A percentile compares a stretch with the other conserved stretches of the same genome.
These are phyloP conservation scores for Lepidochitona cinerea DNA, from an alignment of 2,888 invertebrate genomes.

Conservation along the genomic window DNA sequence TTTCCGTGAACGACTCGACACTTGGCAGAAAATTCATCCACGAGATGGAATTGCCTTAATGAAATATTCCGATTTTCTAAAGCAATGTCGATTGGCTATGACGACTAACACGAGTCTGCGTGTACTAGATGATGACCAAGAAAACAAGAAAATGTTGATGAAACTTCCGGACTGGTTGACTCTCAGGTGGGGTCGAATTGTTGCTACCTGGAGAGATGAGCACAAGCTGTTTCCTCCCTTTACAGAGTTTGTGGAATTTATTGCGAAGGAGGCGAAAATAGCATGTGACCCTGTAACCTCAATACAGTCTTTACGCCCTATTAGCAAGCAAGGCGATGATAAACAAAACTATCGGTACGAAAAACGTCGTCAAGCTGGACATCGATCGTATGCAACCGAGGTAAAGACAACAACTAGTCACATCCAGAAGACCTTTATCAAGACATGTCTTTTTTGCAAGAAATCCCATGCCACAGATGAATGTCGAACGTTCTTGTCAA, in stretches of 20 bases:
- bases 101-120: slow-evolving; percentile 8
- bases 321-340: background rate
- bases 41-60: slow-evolving; percentile 18
- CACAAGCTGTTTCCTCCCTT: background rate
- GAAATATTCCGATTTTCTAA: slow-evolving; percentile 21
- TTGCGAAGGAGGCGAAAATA: slow-evolving; percentile 11
- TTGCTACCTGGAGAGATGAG: background rate
- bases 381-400: background rate
- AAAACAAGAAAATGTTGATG: slow-evolving; percentile 21
- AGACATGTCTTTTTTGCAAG: slow-evolving; percentile 4
- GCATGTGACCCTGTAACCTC: slow-evolving; percentile 7
- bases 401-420: background rate
- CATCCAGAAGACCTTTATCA: background rate
- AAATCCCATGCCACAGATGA: slow-evolving; percentile 4
- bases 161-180: slow-evolving; percentile 26
- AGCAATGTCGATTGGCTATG: slow-evolving; percentile 23
- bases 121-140: slow-evolving; percentile 21
- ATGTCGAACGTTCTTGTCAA: slow-evolving; percentile 3
- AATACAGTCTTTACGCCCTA: background rate
- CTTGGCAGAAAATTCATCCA: slow-evolving; percentile 25
- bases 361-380: background rate
- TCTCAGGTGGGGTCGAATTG: slow-evolving; percentile 20
- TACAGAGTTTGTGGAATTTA: background rate
- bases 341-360: background rate
- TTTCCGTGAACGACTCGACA: slow-evolving; percentile 24